These are phyloP conservation scores for Chamaea fasciata DNA, from an alignment of 2,113 vertebrate genomes.

Conservation along the genomic window DNA sequence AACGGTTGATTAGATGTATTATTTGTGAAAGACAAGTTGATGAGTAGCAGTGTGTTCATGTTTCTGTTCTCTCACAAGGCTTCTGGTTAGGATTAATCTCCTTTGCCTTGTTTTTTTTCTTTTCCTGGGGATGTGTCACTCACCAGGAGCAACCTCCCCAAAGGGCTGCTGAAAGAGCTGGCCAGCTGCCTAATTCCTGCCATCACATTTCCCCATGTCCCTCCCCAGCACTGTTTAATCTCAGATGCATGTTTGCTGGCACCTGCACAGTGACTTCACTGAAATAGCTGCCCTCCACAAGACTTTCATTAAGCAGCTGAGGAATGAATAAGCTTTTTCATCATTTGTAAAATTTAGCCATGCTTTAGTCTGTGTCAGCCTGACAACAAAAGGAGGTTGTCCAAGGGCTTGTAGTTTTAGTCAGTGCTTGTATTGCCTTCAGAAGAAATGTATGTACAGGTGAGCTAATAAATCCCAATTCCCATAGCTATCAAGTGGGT, in stretches of 20 bases:
- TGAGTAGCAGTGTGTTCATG: neutral
- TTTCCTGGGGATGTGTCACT: neutral
- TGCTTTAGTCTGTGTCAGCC: neutral
- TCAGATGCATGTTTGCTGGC: accelerated
- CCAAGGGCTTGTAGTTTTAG: neutral
- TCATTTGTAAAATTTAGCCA: neutral
- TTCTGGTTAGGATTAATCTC: neutral
- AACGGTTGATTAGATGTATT: slow-evolving; percentile 32
- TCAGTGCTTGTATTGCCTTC: neutral
- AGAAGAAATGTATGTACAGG: neutral
- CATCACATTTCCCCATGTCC: neutral
- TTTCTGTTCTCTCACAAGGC: neutral
- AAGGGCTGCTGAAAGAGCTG: neutral
- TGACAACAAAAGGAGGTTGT: neutral
- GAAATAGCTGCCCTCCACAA: neutral
- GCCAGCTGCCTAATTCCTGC: slow-evolving; percentile 15
- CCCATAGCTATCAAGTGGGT: accelerated
- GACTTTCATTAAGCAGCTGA: neutral
- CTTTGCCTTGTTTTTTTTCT: neutral
- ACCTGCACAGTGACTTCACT: neutral
- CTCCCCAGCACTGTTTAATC: neutral
- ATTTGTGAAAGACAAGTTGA: neutral
- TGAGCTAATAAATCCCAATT: neutral
- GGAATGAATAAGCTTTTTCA: neutral
- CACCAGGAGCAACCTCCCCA: neutral